Base-by-base conservation (phyloP, 2,113 vertebrate species). In the Halichoeres trimaculatus region DNA sequence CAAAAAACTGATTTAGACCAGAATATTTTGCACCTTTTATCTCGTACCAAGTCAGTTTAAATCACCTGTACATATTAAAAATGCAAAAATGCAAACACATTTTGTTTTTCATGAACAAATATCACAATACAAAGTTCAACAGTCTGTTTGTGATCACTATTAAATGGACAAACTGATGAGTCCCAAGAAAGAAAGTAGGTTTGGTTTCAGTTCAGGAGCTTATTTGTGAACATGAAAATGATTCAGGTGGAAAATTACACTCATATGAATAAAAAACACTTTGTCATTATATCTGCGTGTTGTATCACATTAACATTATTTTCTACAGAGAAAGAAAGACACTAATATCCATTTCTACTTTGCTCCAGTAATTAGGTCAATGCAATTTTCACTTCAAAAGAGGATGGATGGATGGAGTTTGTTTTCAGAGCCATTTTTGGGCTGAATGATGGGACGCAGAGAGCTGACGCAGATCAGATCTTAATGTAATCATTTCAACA, bases 321-420 rank as follows among this genome's bases (percentile, higher is more conserved):
- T 19, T 0, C 13, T n/a, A 16, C 17, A n/a, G 19, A n/a, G 8
- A n/a, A 48, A 20, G 2, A n/a, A 48, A 48, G 26, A 19, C 24
- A 24, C 22, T 17, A 13, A 50, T 23, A 11, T 14, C 50, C 19
- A 34, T 57, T 12, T 57, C 23, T 40, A 10, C 16, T 35, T 45
- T 51, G 22, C 30, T 26, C 19, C 34, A 50, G 52, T 56, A 77
- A 73, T 41, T 69, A 69, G 52, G 68, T 70, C 68, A 63, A 1
- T 6, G 20, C 68, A 80, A 59, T 69, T 69, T 59, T 20, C 35
- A 40, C 52, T 24, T 52, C 11, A 45, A 55, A 47, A 45, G 20
- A 76, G 23, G 30, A 30, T 12, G 38, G 13, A 62, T 2, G 11
- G 34, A 63, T 34, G 51, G 35, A 30, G 36, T 70, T 10, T 17